A percentile compares a stretch with the other conserved stretches of the same genome.
Evolutionary conservation across 2,888 invertebrate genomes (phyloP).

Genomic region (Drosophila imparisetae): DNA sequence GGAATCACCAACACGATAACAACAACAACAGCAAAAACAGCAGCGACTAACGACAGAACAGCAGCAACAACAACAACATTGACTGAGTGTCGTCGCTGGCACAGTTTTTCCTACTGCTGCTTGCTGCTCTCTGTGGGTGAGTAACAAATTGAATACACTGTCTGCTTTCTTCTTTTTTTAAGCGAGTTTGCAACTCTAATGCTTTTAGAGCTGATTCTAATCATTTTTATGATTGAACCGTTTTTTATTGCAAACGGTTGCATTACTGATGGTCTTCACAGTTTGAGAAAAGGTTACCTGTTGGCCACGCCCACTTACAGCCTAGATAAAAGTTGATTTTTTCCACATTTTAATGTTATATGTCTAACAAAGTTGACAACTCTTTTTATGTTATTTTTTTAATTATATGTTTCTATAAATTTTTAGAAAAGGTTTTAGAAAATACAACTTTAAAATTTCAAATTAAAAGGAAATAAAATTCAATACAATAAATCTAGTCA

Average conservation of each 20-base stretch:
- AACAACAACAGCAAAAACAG: slow-evolving; percentile 14
- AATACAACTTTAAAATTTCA: neutral
- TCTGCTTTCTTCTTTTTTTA: slow-evolving; percentile 3
- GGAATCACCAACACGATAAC: slow-evolving; percentile 40
- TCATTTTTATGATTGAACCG: neutral
- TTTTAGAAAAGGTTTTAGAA: neutral
- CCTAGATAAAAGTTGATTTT: neutral
- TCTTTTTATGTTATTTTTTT: neutral
- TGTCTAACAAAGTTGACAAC: neutral
- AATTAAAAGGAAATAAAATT: neutral
- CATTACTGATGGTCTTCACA: neutral
- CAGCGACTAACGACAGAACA: slow-evolving; percentile 9
- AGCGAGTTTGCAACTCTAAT: neutral
- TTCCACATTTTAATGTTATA: neutral
- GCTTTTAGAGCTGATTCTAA: neutral
- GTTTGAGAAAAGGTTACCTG: neutral
- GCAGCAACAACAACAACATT: slow-evolving; percentile 33
- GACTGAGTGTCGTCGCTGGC: slow-evolving; percentile 52
- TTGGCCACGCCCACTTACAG: neutral
- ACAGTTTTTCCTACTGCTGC: slow-evolving; percentile 50
- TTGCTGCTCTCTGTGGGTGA: slow-evolving; percentile 61
- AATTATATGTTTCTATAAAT: neutral
- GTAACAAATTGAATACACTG: slow-evolving; percentile 52
- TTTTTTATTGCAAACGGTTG: neutral
- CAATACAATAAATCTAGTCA: neutral